Conservation (phyloP, 37 sponge, comb jelly and placozoan genomes). For the Haliclona indistincta region DNA sequence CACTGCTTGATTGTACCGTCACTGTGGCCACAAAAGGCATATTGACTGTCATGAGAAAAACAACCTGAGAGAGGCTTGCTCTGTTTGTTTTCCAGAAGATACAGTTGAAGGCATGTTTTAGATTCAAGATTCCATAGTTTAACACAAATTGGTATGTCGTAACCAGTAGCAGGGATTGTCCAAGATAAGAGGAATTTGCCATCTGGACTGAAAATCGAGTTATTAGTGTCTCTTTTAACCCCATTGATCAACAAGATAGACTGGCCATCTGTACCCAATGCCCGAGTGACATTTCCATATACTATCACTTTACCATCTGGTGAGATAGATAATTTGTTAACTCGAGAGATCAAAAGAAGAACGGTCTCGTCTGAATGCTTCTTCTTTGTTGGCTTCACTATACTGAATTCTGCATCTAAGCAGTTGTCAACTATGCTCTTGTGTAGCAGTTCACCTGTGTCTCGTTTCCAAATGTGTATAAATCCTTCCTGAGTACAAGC, state of each 20-base stretch:
- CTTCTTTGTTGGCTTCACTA: too few relatives aligned
- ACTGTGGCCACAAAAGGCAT: slow-evolving; percentile 15
- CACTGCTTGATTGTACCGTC: slow-evolving; percentile 23
- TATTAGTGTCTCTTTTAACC: neutral
- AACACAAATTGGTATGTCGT: slow-evolving; percentile 3
- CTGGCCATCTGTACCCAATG: slow-evolving; percentile 5
- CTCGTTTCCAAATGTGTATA: slow-evolving; percentile 20
- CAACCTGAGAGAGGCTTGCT: slow-evolving; percentile 16
- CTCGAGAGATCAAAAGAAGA: neutral
- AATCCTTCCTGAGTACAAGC: slow-evolving; percentile 4
- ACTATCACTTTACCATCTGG: slow-evolving; percentile 11
- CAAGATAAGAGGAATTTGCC: slow-evolving; percentile 8
- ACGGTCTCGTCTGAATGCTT: too few relatives aligned
- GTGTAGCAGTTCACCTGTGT: slow-evolving; percentile 6
- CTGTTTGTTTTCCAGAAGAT: neutral
- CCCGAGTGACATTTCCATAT: slow-evolving; percentile 16
- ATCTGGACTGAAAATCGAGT: slow-evolving; percentile 25
- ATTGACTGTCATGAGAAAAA: slow-evolving; percentile 21
- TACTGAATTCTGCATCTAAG: too few relatives aligned
- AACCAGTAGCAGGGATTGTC: neutral
- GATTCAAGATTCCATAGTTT: slow-evolving; percentile 3
- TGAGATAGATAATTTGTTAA: slow-evolving; percentile 1
- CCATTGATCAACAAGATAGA: neutral
- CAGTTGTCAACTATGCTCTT: too few relatives aligned
- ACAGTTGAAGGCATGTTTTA: neutral